These are phyloP conservation scores for Piscicola geometra DNA, from an alignment of 2,888 invertebrate species.

Conservation along the genomic window DNA sequence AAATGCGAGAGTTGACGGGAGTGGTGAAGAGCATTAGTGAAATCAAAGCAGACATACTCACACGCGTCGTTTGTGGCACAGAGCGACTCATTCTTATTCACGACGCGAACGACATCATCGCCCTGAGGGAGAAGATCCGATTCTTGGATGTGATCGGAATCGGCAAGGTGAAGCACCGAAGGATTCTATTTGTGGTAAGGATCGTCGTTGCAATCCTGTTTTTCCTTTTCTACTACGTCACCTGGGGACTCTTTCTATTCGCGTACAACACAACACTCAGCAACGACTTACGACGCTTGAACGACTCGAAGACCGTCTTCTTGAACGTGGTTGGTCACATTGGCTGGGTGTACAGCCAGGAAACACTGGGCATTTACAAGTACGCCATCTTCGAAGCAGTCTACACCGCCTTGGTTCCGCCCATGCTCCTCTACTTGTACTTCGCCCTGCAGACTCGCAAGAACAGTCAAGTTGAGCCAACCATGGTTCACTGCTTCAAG, in stretches of 20 bases:
- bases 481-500: neutral
- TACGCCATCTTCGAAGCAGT: constrained; percentile 33
- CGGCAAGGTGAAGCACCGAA: constrained; percentile 29
- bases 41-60: constrained; percentile 31
- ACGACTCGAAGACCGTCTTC: constrained; percentile 15
- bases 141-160: constrained; percentile 35
- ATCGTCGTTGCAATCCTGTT: constrained; percentile 2
- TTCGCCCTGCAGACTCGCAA: neutral
- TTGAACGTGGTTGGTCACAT: constrained; percentile 35
- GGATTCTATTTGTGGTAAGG: neutral
- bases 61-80: constrained; percentile 23
- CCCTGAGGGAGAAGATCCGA: constrained; percentile 25
- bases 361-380: neutral
- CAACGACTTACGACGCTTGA: neutral
- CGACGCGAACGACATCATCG: constrained; percentile 21
- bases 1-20: constrained; percentile 29
- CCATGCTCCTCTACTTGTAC: constrained; percentile 9
- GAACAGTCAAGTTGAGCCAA: neutral
- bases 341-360: constrained; percentile 26
- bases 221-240: constrained; percentile 17
- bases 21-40: constrained; percentile 32
- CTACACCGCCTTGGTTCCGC: constrained; percentile 29
- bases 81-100: constrained; percentile 15
- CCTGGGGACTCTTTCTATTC: constrained; percentile 25
- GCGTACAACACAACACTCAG: constrained; percentile 22